Evolutionary conservation across 2,113 vertebrate genomes (phyloP), one percentile per base, ranked within the genome.

Genomic region (Herpetotheres cachinnans): DNA sequence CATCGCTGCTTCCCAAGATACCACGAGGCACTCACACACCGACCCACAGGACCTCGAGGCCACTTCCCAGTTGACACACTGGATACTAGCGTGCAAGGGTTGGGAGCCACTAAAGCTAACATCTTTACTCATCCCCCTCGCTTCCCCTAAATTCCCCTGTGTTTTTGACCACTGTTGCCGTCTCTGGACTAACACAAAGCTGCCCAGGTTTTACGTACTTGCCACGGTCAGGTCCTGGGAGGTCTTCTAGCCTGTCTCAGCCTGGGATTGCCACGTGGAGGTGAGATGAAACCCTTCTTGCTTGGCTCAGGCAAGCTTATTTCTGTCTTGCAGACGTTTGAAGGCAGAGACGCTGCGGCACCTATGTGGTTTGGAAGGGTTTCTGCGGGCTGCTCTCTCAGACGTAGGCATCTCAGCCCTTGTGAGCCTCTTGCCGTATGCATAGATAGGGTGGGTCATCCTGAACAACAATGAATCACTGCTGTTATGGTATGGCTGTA

Each of bases 61-160:
- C 49, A 3, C 44, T 59, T 13, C 82, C 47, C 1, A 3, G 7
- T 52, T 63, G 56, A 86, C 52, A 24, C 19, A 32, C 7, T 67
- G 1, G 0, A 6, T 16, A 34, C 16, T 18, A 4, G 38, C 2
- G 2, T 18, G 24, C 36, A 32, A 36, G 54, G 26, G 6, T 2
- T 70, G 44, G 20, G 13, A 83, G 7, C 19, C 50, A 44, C 49
- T 17, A 8, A 22, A 36, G 27, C 16, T 11, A 38, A 63, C 0
- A 1, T 15, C 55, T 52, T 74, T 42, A 38, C 15, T 66, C 34
- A 25, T 7, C 6, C 13, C 29, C 12, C 12, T 67, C 1, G 0
- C 22, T 50, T 56, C n/a, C 56, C 25, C 46, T 29, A 9, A 59
- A 73, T 12, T 25, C 32, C n/a, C 16, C 25, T 3, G 8, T 59